These are phyloP conservation scores for Scaptomyza flava DNA, from an alignment of 2,888 invertebrate genomes.

Conservation along the genomic window DNA sequence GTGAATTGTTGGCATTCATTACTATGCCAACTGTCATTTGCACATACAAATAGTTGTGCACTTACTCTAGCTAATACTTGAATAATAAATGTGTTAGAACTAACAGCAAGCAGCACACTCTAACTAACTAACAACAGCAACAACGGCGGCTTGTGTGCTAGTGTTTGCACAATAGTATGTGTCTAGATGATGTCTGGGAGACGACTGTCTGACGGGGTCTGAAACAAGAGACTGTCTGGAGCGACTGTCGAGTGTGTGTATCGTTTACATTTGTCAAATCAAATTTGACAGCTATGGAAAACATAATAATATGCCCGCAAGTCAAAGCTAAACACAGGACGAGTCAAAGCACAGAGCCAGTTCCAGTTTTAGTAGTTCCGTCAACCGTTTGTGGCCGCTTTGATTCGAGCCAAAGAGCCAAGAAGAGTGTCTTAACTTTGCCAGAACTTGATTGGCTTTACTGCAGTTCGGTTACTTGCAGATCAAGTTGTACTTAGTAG, in stretches of 20 bases:
- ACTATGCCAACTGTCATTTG: conserved; percentile 61
- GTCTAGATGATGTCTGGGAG: conserved; percentile 3
- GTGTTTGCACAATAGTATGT: conserved; percentile 12
- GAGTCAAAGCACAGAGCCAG: conserved; percentile 1
- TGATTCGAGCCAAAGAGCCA: conserved; percentile 4
- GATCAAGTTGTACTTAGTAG: neutral
- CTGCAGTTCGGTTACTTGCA: neutral
- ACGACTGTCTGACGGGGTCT: conserved; percentile 10
- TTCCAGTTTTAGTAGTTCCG: neutral
- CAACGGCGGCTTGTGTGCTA: neutral
- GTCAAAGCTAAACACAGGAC: conserved; percentile 11
- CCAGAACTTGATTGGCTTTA: conserved; percentile 58
- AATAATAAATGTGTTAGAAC: neutral
- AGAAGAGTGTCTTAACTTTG: conserved; percentile 27
- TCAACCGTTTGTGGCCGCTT: conserved; percentile 10
- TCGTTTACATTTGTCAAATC: conserved; percentile 79
- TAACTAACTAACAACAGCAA: neutral
- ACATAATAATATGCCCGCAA: conserved; percentile 67
- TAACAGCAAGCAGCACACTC: neutral
- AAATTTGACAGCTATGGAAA: conserved; percentile 77
- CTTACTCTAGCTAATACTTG: neutral
- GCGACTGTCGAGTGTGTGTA: conserved; percentile 36
- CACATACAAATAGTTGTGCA: neutral
- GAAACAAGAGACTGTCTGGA: conserved; percentile 3
- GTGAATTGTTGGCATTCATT: conserved; percentile 41